Percentiles rank a stretch among this genome's conserved stretches.
Evolutionary conservation across 2,888 invertebrate genomes (phyloP).

Genomic region (Callinectes sapidus): DNA sequence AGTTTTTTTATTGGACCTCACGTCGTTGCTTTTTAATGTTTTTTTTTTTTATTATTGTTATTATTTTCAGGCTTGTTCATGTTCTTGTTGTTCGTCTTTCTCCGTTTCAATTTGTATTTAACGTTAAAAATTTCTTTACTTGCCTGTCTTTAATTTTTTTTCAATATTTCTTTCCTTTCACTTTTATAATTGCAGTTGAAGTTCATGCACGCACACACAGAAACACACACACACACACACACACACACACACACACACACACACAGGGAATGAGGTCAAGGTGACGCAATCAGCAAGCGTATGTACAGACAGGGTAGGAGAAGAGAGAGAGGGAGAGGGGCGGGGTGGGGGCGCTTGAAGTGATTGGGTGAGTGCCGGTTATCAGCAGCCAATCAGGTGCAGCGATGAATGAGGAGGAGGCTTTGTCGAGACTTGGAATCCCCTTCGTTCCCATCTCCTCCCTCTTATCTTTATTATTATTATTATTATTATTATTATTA

Average conservation of each 20-base stretch:
- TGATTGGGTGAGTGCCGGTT: slow-evolving; percentile 6
- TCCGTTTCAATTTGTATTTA: neutral
- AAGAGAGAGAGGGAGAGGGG: neutral
- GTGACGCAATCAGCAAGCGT: neutral
- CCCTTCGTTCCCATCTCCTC: neutral
- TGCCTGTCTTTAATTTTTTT: neutral
- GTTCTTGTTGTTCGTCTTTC: neutral
- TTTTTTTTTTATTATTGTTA: neutral
- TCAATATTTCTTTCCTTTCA: neutral
- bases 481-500: neutral
- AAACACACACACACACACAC: slow-evolving; percentile 42
- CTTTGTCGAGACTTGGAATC: neutral
- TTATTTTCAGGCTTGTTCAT: neutral
- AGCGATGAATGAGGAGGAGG: neutral
- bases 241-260: slow-evolving; percentile 38
- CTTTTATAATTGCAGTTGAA: neutral
- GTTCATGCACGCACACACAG: neutral
- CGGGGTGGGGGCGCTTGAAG: neutral
- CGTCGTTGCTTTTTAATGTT: neutral
- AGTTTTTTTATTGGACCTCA: neutral
- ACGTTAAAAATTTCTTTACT: neutral
- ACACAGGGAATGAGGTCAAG: neutral
- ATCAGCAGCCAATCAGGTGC: neutral
- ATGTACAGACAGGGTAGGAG: neutral
- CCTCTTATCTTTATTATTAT: neutral